Base-by-base conservation (phyloP, 2,888 invertebrate species). In the Noctua pronuba region DNA sequence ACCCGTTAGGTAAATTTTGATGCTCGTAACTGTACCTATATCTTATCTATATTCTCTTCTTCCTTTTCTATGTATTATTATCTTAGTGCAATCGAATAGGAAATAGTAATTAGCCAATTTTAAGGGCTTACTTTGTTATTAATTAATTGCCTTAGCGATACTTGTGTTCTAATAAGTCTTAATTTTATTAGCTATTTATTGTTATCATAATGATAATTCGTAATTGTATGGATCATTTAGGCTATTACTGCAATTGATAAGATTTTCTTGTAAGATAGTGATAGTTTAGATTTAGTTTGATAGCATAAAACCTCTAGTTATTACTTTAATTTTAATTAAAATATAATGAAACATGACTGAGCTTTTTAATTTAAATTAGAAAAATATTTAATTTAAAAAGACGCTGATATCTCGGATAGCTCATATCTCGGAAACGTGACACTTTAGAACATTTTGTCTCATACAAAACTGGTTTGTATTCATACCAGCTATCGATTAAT, bases 171-270 rank as follows among this genome's bases (percentile, higher is more conserved):
- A 21, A 44, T 74, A n/a, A 38, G 55, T 58, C 10, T 18, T 38
- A 41, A 2, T n/a, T 75, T 18, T 44, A 60, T 13, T 46, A 21
- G 24, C 2, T 64, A 31, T 60, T 21, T 52, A 65, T 24, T n/a
- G n/a, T 65, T 76, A 55, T 52, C 52, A 28, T 75, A 64, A 49
- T 74, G n/a, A 74, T 73, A 62, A 62, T 75, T 46, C 1, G 24
- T 31, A 31, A 60, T 31, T 60, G 7, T 41, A 41, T 13, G 8
- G 5, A 31, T 13, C 1, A 21, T 73, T 58, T 58, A 60, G 31
- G 18, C 18, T 52, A 52, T 38, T 31, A 24, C 5, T 28, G 1
- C n/a, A 28, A 16, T 6, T 38, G 11, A 18, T 35, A 31, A 7
- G 2, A 11, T 18, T 55, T 28, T 55, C 21, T 41, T 70, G 16